phyloP scores from a whole-genome alignment of 2,888 invertebrate species.

The Torymus texanus region DNA sequence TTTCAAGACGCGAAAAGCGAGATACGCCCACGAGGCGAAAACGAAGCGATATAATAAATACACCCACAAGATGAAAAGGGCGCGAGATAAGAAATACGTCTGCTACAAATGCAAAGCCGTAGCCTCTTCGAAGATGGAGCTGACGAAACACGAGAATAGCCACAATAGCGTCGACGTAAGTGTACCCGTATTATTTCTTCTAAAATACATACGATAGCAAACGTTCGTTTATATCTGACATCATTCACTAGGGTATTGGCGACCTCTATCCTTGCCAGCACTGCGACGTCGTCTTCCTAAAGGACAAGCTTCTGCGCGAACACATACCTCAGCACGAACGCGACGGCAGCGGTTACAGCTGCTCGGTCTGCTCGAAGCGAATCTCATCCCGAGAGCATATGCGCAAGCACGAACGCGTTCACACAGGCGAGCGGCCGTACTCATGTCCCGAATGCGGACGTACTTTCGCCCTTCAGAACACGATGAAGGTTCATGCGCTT shows the following conservation, averaged over 20 bases:
- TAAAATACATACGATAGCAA: too few relatives aligned
- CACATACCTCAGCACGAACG: constrained; percentile 66
- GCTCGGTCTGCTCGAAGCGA: constrained; percentile 73
- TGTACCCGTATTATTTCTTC: too few relatives aligned
- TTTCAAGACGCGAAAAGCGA: constrained; percentile 59
- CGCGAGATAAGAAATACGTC: constrained; percentile 75
- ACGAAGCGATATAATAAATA: too few relatives aligned
- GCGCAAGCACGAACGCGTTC: constrained; percentile 48
- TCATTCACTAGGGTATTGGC: not conserved
- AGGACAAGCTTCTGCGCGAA: constrained; percentile 4
- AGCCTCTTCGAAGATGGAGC: constrained; percentile 73
- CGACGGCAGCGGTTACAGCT: constrained; percentile 63
- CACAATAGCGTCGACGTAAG: constrained; percentile 9
- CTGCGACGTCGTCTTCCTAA: constrained; percentile 27
- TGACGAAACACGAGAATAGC: constrained; percentile 34
- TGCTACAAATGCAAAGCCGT: constrained; percentile 76
- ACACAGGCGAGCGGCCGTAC: constrained; percentile 51
- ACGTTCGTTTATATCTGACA: not conserved
- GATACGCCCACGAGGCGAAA: constrained; percentile 33
- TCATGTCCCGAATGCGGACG: constrained; percentile 54
- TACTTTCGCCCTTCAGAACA: constrained; percentile 51
- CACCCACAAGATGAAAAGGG: constrained; percentile 24
- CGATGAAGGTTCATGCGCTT: constrained; percentile 54
- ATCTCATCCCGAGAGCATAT: constrained; percentile 66
- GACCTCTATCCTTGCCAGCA: constrained; percentile 6